phyloP scores from a whole-genome alignment of 2,888 invertebrate genomes.

The Hofmannophila pseudospretella region DNA sequence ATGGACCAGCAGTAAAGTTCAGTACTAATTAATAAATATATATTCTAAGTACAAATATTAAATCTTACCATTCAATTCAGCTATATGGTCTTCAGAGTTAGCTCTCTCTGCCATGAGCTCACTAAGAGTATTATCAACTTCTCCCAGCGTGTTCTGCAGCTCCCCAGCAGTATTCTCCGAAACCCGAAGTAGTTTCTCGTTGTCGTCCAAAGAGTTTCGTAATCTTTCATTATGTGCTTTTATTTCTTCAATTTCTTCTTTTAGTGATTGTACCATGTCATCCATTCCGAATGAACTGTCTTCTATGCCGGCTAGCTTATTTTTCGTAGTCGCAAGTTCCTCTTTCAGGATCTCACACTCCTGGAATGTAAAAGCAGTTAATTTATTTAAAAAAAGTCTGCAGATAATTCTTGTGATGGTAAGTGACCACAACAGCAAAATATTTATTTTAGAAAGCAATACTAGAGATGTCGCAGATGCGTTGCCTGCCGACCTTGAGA shows the following conservation, averaged over 20 bases:
- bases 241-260: slow-evolving; percentile 79
- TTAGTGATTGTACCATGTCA: slow-evolving; percentile 83
- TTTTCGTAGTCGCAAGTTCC: slow-evolving; percentile 77
- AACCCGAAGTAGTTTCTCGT: slow-evolving; percentile 75
- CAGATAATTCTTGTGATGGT: no score
- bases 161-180: slow-evolving; percentile 90
- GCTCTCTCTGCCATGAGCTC: slow-evolving; percentile 67
- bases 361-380: no score
- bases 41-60: no score
- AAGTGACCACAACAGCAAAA: no score
- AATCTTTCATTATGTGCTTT: slow-evolving; percentile 81
- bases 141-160: slow-evolving; percentile 85
- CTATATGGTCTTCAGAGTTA: slow-evolving; percentile 67
- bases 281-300: slow-evolving; percentile 85
- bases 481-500: no score
- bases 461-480: no score
- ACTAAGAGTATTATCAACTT: slow-evolving; percentile 86
- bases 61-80: slow-evolving; percentile 61
- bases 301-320: slow-evolving; percentile 80
- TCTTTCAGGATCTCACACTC: slow-evolving; percentile 83
- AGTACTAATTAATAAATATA: no score
- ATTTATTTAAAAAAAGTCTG: no score
- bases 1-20: no score
- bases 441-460: no score
- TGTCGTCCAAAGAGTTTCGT: slow-evolving; percentile 80